phyloP scores from a whole-genome alignment of 2,888 invertebrate genomes.

The Machimus atricapillus region DNA sequence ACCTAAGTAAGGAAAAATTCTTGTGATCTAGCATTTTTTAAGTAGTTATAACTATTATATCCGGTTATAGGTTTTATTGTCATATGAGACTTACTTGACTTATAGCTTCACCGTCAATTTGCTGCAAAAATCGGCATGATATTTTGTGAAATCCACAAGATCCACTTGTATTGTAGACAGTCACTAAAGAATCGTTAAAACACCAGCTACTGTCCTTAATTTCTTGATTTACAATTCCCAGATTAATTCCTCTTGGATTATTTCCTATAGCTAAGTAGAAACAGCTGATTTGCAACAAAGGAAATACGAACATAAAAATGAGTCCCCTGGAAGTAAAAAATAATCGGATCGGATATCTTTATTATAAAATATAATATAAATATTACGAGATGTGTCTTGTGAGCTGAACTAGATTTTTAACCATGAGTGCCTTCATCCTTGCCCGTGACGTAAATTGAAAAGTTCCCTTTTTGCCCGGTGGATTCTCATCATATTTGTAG shows the following conservation, averaged over 20 bases:
- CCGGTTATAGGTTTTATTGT: neutral
- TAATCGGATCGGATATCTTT: neutral
- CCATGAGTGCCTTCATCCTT: slow-evolving; percentile 70
- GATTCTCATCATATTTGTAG: neutral
- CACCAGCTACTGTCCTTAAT: slow-evolving; percentile 63
- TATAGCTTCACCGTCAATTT: slow-evolving; percentile 63
- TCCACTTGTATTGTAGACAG: slow-evolving; percentile 59
- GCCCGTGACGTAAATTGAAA: slow-evolving; percentile 60
- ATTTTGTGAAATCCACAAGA: slow-evolving; percentile 66
- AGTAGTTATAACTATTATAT: neutral
- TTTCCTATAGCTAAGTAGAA: slow-evolving; percentile 84
- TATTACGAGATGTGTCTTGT: slow-evolving; percentile 74
- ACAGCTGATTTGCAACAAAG: slow-evolving; percentile 78
- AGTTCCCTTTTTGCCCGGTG: slow-evolving; percentile 50
- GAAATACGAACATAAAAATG: slow-evolving; percentile 81
- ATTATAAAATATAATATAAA: neutral
- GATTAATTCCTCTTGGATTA: slow-evolving; percentile 73
- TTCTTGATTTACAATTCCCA: slow-evolving; percentile 85
- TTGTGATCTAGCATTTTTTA: neutral
- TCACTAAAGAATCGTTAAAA: slow-evolving; percentile 58
- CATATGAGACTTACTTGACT: neutral
- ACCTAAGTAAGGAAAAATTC: slow-evolving; percentile 55
- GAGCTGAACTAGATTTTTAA: slow-evolving; percentile 75
- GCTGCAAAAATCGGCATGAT: slow-evolving; percentile 70
- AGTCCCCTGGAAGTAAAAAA: slow-evolving; percentile 70